phyloP scores from a whole-genome alignment of 2,888 invertebrate species.

The Temnothorax unifasciatus region DNA sequence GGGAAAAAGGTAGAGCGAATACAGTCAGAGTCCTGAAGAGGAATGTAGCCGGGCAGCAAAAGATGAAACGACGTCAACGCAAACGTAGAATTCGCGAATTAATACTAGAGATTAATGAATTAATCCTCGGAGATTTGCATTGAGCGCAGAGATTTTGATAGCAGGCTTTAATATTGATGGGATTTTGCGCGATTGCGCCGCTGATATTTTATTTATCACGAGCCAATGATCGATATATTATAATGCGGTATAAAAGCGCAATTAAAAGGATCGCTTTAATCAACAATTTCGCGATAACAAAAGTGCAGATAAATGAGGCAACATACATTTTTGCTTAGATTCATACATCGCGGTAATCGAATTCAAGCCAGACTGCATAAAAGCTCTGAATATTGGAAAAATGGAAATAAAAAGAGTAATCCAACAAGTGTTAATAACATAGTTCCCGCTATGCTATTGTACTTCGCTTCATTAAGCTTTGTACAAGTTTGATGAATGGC shows the following conservation, averaged over 20 bases:
- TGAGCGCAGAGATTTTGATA: constrained; percentile 14
- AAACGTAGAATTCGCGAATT: constrained; percentile 51
- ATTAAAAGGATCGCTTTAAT: constrained; percentile 37
- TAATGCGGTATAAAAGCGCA: constrained; percentile 10
- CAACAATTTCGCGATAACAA: constrained; percentile 33
- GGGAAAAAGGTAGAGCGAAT: constrained; percentile 15
- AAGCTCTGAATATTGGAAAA: constrained; percentile 28
- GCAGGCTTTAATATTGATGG: neutral
- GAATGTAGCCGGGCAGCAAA: neutral
- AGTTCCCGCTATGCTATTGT: constrained; percentile 38
- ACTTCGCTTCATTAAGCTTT: constrained; percentile 43
- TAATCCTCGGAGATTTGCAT: constrained; percentile 25
- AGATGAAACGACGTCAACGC: constrained; percentile 30
- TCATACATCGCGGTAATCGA: neutral
- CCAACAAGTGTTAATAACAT: constrained; percentile 42
- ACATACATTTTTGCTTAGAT: constrained; percentile 22
- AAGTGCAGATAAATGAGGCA: constrained; percentile 27
- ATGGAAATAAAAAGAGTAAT: constrained; percentile 33
- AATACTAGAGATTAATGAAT: constrained; percentile 40
- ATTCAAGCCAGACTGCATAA: constrained; percentile 7
- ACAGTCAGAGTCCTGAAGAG: neutral
- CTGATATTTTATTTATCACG: constrained; percentile 44
- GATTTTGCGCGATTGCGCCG: neutral
- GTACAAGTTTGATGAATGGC: constrained; percentile 29
- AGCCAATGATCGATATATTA: constrained; percentile 30